Evolutionary conservation across 2,113 vertebrate genomes (phyloP), one percentile per base, ranked within the genome.

Genomic region (Columba livia): DNA sequence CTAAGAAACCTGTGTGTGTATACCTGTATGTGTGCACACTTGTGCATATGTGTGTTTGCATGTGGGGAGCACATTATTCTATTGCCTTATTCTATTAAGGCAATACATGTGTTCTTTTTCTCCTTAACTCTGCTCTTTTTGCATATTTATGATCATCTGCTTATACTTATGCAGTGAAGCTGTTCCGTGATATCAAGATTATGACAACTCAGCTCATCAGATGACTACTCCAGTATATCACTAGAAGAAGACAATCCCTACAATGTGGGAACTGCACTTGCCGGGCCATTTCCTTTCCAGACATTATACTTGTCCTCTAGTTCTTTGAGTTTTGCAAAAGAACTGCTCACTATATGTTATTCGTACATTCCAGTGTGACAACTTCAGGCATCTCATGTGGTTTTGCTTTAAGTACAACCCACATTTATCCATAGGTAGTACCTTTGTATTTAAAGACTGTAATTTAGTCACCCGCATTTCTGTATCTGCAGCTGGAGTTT

Each of bases 21-120:
- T 10, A 18, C 0, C 0, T 2, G 0, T 38, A 11, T 28, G 14
- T 28, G 28, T 18, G 19, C 47, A 51, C 15, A 10, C 40, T 53
- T 12, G 10, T 17, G 10, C 48, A 42, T 24, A 26, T 24, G 10
- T 44, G 38, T 53, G 51, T 15, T 12, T 24, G 26, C 36, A 11
- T 36, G 26, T 62, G 28, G 13, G 23, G 12, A 81, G 20, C n/a
- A 71, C 28, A n/a, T 69, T 50, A 20, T 74, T 88, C 36, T 81
- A 44, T 67, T 79, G n/a, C n/a, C 28, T 69, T 50, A 20, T 74
- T 88, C 36, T 81, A 44, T 67, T 79, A 54, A 90, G 50, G 42
- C 38, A 84, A 79, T 64, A 36, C 7, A 23, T 32, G 14, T 29
- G n/a, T 3, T 29, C 74, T 75, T 88, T 65, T 89, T 25, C 47